These are phyloP conservation scores for Patiria pectinifera DNA, from an alignment of 53 echinoderm and acorn worm genomes.

Conservation along the genomic window DNA sequence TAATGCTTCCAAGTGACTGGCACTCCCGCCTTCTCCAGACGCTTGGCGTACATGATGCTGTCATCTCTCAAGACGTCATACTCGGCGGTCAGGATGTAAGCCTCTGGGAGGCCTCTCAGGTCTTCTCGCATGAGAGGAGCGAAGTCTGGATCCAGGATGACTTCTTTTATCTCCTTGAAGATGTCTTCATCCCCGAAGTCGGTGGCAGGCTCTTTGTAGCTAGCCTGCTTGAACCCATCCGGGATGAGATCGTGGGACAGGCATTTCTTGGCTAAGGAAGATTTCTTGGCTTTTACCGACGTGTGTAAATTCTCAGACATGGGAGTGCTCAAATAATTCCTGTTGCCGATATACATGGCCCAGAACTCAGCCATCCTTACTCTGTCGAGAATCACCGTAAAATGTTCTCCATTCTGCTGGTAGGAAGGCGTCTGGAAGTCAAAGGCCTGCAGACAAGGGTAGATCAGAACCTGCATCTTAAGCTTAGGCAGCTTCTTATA, in stretches of 20 bases:
- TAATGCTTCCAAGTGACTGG: constrained; percentile 66
- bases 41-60: constrained; percentile 85
- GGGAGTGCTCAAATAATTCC: background rate
- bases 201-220: constrained; percentile 60
- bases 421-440: constrained; percentile 88
- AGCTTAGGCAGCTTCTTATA: constrained; percentile 61
- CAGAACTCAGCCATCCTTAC: constrained; percentile 26
- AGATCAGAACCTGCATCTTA: constrained; percentile 78
- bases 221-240: constrained; percentile 52
- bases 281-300: constrained; percentile 58
- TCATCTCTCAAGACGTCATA: constrained; percentile 89
- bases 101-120: constrained; percentile 65
- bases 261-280: constrained; percentile 55
- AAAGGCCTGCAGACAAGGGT: constrained; percentile 80
- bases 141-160: constrained; percentile 69
- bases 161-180: constrained; percentile 61
- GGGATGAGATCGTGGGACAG: constrained; percentile 85
- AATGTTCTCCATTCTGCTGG: constrained; percentile 73
- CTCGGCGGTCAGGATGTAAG: constrained; percentile 81
- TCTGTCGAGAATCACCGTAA: constrained; percentile 27
- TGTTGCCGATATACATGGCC: constrained; percentile 61
- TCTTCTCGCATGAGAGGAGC: constrained; percentile 81
- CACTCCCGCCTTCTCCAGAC: constrained; percentile 82
- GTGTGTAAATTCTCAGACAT: constrained; percentile 75
- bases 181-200: constrained; percentile 67